Conservation (phyloP, 23 tunicate genomes). For the Pegea sp. region DNA sequence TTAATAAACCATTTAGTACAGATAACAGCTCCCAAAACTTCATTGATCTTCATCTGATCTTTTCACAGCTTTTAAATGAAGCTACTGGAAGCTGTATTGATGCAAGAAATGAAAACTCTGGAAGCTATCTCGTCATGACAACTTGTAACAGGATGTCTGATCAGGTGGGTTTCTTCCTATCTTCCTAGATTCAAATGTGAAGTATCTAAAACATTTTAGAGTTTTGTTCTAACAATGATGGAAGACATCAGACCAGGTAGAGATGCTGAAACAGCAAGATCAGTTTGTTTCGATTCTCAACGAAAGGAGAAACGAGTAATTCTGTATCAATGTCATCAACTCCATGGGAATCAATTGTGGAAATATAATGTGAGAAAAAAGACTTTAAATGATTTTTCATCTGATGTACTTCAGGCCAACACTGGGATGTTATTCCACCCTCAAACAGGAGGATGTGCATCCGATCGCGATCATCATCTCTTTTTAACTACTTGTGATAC, state of each 20-base stretch:
- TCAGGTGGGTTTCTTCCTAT: too few species aligned
- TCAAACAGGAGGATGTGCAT: slow-evolving; percentile 21
- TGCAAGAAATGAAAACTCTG: too few species aligned
- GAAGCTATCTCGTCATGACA: too few species aligned
- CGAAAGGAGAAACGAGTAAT: slow-evolving; percentile 4
- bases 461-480: neutral
- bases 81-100: too few species aligned
- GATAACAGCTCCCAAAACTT: too few species aligned
- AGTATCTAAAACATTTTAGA: too few species aligned
- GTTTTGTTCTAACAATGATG: slow-evolving; percentile 44
- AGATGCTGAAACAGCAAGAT: slow-evolving; percentile 17
- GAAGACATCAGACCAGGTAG: slow-evolving; percentile 61
- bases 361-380: slow-evolving; percentile 16
- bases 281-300: slow-evolving; percentile 45
- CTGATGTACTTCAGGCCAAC: neutral
- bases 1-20: too few species aligned
- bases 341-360: slow-evolving; percentile 59
- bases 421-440: slow-evolving; percentile 9
- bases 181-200: too few species aligned
- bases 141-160: too few species aligned
- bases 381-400: neutral
- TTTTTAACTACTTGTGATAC: slow-evolving; percentile 5
- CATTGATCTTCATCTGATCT: too few species aligned
- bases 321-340: slow-evolving; percentile 59
- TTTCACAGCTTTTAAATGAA: too few species aligned